Conservation (phyloP, 2,113 vertebrate genomes). For the Salvelinus namaycush region DNA sequence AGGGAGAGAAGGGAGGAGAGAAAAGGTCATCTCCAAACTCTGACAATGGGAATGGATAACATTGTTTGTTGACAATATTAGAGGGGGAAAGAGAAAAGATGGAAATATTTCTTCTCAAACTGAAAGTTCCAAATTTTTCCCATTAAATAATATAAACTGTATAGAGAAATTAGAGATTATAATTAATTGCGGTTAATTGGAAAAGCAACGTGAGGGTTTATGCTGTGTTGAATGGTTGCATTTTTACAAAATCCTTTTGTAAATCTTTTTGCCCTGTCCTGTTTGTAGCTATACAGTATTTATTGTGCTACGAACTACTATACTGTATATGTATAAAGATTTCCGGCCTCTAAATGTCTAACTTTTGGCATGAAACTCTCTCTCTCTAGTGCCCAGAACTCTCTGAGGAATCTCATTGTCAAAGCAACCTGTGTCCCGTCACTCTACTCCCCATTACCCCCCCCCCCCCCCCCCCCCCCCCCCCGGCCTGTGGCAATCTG, state of each 20-base stretch:
- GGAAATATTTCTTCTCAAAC: not conserved
- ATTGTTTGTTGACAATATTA: slow-evolving; percentile 65
- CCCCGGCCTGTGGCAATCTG: slow-evolving; percentile 66
- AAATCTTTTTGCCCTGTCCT: not conserved
- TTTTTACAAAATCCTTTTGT: not conserved
- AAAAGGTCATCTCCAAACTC: slow-evolving; percentile 70
- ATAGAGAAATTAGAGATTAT: not conserved
- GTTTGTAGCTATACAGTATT: no score
- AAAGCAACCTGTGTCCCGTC: slow-evolving; percentile 68
- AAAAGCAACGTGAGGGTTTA: not conserved
- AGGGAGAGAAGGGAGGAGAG: slow-evolving; percentile 41
- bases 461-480: slow-evolving; percentile 9
- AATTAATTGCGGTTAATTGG: not conserved
- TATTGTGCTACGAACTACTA: no score
- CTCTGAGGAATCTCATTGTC: slow-evolving; percentile 70
- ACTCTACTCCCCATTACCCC: slow-evolving; percentile 16
- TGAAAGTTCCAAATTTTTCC: not conserved
- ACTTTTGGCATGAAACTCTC: not conserved
- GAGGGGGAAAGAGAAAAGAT: not conserved
- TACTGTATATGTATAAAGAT: no score
- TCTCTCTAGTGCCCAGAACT: slow-evolving; percentile 38
- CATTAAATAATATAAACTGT: not conserved
- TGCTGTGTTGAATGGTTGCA: not conserved
- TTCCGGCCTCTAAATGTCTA: slow-evolving; percentile 17
- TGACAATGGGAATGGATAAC: slow-evolving; percentile 74